Base-by-base conservation (phyloP, 1,140 invertebrate species). In the Palaemon carinicauda region DNA sequence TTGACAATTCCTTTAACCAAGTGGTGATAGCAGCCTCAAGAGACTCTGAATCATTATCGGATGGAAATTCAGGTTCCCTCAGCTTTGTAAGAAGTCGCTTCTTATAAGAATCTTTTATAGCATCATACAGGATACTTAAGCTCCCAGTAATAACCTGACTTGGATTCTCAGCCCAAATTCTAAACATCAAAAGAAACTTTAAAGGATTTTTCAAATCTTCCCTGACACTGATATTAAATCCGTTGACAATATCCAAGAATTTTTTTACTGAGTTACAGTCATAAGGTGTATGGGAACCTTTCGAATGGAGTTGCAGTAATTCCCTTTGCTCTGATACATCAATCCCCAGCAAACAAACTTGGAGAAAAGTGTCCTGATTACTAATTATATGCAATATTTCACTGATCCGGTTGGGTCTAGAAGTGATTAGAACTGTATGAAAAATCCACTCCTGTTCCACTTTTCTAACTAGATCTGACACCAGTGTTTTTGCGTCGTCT, bases 401-500 rank as follows among this genome's bases (percentile, higher is more conserved):
- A 7, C 31, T 24, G 24, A 56, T 50, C 19, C 50, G 56, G 14
- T 71, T 50, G 17, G 60, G 80, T 31, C 60, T 81, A 1, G 56
- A 81, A 21, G 80, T 51, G 14, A 69, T n/a, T 33, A 81, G 80
- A 51, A 81, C 41, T 17, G 41, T 71, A 27, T 81, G 80, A 15
- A 14, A 52, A 19, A 51, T 5, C 15, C 4, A 7, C 12, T 71
- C 50, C 1, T 12, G 21, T 0, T 80, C 27, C 7, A 81, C 41
- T 41, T 41, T 41, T 5, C 1, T 4, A 12, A 41, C 12, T 0
- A 81, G 33, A 7, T 71, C 80, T n/a, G 17, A 12, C n/a, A 81
- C 41, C 10, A 81, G 60, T 9, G 19, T 3, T 52, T 14, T 33
- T 1, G 60, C 80, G 7, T 81, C 80, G 2, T 1, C 27, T 1